phyloP scores from a whole-genome alignment of 2,113 vertebrate species.

The Bubalus kerabau region DNA sequence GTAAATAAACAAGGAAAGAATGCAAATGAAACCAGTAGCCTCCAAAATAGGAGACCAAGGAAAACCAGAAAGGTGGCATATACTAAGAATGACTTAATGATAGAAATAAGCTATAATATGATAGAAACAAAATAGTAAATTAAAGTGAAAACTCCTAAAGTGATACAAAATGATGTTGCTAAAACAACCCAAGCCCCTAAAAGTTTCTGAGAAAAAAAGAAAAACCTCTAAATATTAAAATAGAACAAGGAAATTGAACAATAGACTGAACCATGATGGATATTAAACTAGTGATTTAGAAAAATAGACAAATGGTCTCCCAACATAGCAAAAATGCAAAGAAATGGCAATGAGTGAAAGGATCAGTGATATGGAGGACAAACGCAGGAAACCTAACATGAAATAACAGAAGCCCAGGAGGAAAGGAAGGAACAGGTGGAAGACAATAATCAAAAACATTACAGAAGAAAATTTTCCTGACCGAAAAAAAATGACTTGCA shows the following conservation, averaged over 20 bases:
- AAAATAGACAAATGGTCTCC: neutral
- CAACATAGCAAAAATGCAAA: neutral
- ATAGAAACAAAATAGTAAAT: neutral
- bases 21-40: neutral
- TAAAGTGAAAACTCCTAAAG: neutral
- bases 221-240: constrained; percentile 1
- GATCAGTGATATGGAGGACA: neutral
- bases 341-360: neutral
- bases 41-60: neutral
- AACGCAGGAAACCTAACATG: neutral
- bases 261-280: neutral
- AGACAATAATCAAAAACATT: neutral
- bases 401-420: neutral
- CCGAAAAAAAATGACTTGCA: neutral
- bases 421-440: neutral
- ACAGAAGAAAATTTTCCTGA: neutral
- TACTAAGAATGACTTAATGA: neutral
- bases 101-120: neutral
- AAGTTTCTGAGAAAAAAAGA: neutral
- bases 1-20: neutral
- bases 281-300: neutral
- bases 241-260: neutral
- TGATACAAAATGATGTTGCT: neutral
- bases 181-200: neutral
- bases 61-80: neutral